phyloP scores from a whole-genome alignment of 2,113 vertebrate genomes.

The Oreochromis aureus region DNA sequence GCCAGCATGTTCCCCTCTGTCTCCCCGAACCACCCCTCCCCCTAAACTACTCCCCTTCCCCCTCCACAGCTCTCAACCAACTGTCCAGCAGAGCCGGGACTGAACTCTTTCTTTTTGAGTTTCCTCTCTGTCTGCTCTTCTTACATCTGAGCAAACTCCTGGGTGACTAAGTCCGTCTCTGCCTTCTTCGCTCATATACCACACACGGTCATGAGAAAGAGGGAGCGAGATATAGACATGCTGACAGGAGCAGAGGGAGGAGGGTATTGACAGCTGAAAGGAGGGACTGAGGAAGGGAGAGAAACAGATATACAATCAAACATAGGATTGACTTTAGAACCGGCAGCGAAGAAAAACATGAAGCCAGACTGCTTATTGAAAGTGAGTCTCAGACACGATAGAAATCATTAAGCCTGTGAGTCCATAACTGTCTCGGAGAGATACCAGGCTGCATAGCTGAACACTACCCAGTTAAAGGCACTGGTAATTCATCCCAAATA shows the following conservation, averaged over 20 bases:
- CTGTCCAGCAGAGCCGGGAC: conserved; percentile 26
- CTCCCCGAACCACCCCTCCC: conserved; percentile 50
- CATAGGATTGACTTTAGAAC: conserved; percentile 54
- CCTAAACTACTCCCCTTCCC: conserved; percentile 45
- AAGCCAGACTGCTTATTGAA: conserved; percentile 27
- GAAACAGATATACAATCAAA: conserved; percentile 41
- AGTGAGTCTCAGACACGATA: conserved; percentile 30
- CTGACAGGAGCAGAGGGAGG: conserved; percentile 46
- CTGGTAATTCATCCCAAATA: background rate
- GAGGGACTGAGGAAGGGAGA: conserved; percentile 49
- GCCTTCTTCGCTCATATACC: conserved; percentile 15
- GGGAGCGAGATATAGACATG: conserved; percentile 42
- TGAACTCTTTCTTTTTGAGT: background rate
- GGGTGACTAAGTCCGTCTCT: background rate
- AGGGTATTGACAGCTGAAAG: conserved; percentile 47
- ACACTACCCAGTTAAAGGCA: background rate
- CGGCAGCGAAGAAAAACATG: conserved; percentile 47
- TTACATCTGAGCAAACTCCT: background rate
- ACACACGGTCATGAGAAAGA: conserved; percentile 7
- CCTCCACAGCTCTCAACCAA: conserved; percentile 29
- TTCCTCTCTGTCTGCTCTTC: background rate
- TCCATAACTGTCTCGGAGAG: conserved; percentile 37
- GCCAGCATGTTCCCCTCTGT: conserved; percentile 66
- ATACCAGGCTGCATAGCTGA: background rate
- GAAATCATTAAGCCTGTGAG: conserved; percentile 56